Base-by-base conservation (phyloP, 2,888 invertebrate species). In the Encarsia formosa region DNA sequence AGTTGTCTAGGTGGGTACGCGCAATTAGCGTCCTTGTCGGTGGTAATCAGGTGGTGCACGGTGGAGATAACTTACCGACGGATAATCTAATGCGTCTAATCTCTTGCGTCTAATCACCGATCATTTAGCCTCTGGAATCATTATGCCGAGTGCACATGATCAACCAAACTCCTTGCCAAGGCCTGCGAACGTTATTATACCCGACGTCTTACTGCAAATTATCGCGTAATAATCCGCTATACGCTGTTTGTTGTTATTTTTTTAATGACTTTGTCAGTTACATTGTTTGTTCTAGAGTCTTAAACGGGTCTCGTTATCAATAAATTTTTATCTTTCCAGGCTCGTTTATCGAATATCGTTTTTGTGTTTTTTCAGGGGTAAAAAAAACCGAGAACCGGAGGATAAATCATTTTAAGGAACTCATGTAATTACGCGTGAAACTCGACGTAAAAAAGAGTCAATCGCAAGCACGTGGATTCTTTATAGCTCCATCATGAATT, bases 21-120 rank as follows among this genome's bases (percentile, higher is more conserved):
- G 56, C 59, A 63, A 63, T 67, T 63, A 66, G 56, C 63, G 64
- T 68, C 65, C 66, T 66, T 65, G 65, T 62, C 62, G 63, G 65
- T 67, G 63, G 65, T 67, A 67, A 65, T 68, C 60, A 24, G 24
- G 40, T 32, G 29, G 43, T 32, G 13, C 35, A 26, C 40, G 18
- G 35, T 20, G 32, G 38, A 45, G 39, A 24, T 48, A 48, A 41
- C 32, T 40, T 47, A 43, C 16, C 47, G 49, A 38, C 43, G 59
- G 60, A 65, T 66, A 64, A 67, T 63, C 61, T 60, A 60, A 61
- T 61, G 60, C n/a, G 63, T 61, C 61, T 63, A 65, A 68, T 68
- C 63, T 54, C 55, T 15, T 18, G 34, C 49, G 41, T 40, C 42
- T 49, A 49, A 54, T 54, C 53, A 49, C 19, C 22, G 50, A 54